Evolutionary conservation across 2,797 vertebrate species (phyloP), one percentile per base, ranked within the genome.

Genomic region (Cyprinella venusta): DNA sequence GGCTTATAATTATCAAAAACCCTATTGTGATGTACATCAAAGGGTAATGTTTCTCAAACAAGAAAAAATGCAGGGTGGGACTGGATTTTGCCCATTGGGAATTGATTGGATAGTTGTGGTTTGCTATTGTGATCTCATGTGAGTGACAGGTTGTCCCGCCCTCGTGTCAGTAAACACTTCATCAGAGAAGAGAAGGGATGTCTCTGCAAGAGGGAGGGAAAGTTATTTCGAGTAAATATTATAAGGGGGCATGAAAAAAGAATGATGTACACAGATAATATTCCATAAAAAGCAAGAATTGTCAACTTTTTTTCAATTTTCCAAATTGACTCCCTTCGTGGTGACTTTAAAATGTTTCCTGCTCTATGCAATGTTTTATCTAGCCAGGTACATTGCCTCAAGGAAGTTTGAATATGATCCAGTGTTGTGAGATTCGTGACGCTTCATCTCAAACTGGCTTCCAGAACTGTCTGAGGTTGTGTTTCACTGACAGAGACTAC

Each of bases 321-420:
- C 42, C 3, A 45, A 45, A 45, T 45, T 45, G 42, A 13, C 45
- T 13, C 6, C 1, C 16, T 30, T 63, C 59, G 30, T 63, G 26
- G 26, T 63, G 61, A 63, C 6, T 26, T 61, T 36, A 33, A 72
- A 52, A 72, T 79, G 6, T 50, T n/a, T 38, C 7, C 21, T n/a
- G 6, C 45, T 83, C n/a, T 36, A 10, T 86, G 50, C 7, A 75
- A 24, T 56, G 52, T 71, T 71, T 59, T 45, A 36, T 38, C n/a
- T 33, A 87, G 86, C 71, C 76, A n/a, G 65, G 80, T 18, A 87
- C 83, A 45, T 16, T 87, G 76, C 70, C 83, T n/a, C 83, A 87
- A 36, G 80, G 86, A 52, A 82, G 56, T 77, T 65, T 85, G 18
- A 87, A 71, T 52, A 85, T 87, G 80, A 70, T 38, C 12, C 80